phyloP scores from a whole-genome alignment of 2,113 vertebrate genomes.

The Cercopithecus mona region DNA sequence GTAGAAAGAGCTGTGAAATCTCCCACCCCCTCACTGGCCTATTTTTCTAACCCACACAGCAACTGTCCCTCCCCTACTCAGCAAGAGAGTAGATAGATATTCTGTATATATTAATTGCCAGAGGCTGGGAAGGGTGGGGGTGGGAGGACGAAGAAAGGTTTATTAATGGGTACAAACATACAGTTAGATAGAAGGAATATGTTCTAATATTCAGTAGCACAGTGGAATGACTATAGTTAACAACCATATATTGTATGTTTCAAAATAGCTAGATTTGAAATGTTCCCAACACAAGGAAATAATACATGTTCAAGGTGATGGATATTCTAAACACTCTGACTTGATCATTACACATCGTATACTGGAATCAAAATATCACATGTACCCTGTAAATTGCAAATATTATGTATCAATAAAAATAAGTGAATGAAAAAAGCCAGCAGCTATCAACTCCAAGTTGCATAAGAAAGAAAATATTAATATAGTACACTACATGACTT shows the following conservation, averaged over 20 bases:
- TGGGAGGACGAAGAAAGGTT: neutral
- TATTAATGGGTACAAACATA: neutral
- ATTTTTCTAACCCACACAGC: neutral
- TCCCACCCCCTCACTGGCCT: neutral
- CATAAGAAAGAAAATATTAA: neutral
- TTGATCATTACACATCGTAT: neutral
- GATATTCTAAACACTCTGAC: neutral
- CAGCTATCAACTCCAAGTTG: neutral
- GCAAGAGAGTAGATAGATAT: neutral
- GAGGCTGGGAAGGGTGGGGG: neutral
- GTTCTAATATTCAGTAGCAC: neutral
- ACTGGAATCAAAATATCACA: neutral
- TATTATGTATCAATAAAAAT: neutral
- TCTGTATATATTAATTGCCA: neutral
- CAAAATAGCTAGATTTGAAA: neutral
- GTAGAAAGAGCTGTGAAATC: neutral
- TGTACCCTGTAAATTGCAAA: neutral
- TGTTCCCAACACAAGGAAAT: neutral
- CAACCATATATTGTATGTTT: neutral
- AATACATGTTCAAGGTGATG: neutral
- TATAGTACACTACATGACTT: neutral
- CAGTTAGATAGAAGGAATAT: neutral
- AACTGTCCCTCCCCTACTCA: neutral
- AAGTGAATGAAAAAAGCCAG: neutral
- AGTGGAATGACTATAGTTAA: neutral